Base-by-base conservation (phyloP, 1,140 invertebrate species). In the Asbolus verrucosus region DNA sequence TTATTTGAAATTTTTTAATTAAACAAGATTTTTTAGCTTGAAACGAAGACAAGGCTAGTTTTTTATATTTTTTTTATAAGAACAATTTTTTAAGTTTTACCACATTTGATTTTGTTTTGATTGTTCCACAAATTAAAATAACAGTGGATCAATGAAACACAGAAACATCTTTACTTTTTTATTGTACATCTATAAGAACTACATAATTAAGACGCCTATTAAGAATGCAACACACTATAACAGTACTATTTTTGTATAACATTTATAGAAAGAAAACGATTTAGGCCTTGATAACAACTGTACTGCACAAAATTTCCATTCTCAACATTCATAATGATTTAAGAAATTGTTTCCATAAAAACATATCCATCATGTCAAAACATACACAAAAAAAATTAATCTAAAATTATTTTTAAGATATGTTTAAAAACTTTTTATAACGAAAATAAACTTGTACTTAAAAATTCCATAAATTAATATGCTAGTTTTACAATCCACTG, bases 251-350 rank as follows among this genome's bases (percentile, higher is more conserved):
- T 59, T 54, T 62, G 36, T 62, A 72, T 67, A 72, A 72, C 71
- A 72, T 65, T 69, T 66, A 72, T 72, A 50, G 61, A 72, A 67
- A 66, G 69, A 72, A 27, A 69, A 41, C 36, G 15, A 30, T 65
- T 72, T 72, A 72, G 71, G 71, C 71, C 71, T 39, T 72, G 54
- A 63, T 72, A 65, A 72, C 67, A 72, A 72, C 71, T 62, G 65
- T 59, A 21, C 59, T 59, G 46, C 24, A 62, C 9, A 19, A 11
- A 43, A 43, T 18, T 54, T 36, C 62, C 11, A 39, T n/a, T 33
- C 39, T 16, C 15, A 54, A 59, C n/a, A n/a, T n/a, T n/a, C n/a
- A n/a, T n/a, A 65, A 46, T 63, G 24, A 46, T 16, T 54, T n/a
- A 65, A 67, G 39, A 31, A n/a, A n/a, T n/a, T n/a, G n/a, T n/a